Conservation (phyloP, 2,797 vertebrate species). For the Paramormyrops hopkinsi region DNA sequence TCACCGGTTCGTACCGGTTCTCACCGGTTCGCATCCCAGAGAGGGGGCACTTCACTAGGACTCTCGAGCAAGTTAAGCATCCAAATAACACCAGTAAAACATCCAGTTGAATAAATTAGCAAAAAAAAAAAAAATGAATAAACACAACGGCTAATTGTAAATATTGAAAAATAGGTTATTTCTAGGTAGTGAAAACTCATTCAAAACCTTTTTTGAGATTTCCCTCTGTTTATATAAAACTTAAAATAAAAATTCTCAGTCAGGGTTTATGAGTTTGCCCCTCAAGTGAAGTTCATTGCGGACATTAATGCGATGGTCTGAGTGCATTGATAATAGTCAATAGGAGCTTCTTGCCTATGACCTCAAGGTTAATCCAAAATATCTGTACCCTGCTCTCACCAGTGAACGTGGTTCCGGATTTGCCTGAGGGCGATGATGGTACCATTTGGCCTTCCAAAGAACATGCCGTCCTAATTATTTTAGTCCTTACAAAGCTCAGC, state of each 20-base stretch:
- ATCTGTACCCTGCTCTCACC: conserved; percentile 20
- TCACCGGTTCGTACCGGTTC: background rate
- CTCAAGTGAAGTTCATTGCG: background rate
- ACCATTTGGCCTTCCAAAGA: conserved; percentile 23
- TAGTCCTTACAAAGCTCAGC: conserved; percentile 7
- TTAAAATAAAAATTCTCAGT: background rate
- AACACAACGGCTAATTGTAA: background rate
- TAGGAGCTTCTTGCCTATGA: background rate
- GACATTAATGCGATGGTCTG: background rate
- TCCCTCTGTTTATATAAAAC: background rate
- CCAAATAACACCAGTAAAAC: background rate
- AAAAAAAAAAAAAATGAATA: background rate
- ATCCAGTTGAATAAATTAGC: background rate
- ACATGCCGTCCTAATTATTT: background rate
- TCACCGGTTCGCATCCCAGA: background rate
- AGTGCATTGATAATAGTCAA: background rate
- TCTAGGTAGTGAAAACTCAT: background rate
- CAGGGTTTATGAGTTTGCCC: background rate
- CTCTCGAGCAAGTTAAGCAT: background rate
- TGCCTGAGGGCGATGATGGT: conserved; percentile 10
- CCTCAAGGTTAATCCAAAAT: background rate
- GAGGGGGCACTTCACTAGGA: background rate
- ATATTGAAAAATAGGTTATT: background rate
- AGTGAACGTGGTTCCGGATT: conserved; percentile 18
- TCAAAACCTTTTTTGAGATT: background rate